Evolutionary conservation across 1,140 invertebrate species (phyloP), one percentile per base, ranked within the genome.

Genomic region (Piezodorus guildinii): DNA sequence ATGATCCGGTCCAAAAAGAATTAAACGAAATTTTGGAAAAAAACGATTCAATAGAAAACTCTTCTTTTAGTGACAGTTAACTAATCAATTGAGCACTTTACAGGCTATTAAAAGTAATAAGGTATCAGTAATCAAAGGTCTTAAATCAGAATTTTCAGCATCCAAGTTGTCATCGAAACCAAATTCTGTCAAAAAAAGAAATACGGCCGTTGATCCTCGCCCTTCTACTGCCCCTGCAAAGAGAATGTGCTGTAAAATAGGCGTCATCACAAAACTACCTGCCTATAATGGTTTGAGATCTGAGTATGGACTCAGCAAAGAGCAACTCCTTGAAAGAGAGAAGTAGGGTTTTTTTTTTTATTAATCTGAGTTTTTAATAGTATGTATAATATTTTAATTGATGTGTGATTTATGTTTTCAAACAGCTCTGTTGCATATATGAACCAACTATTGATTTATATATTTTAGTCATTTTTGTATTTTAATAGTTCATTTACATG

Each of bases 281-380:
- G 59, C 56, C 3, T 72, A 72, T 52, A 71, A 71, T 39, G 71
- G 71, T 16, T 64, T 71, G 3, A 59, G 68, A 10, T 71, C 71
- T 12, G 70, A 70, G 56, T 72, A 72, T 60, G 71, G 71, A 14
- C 60, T 72, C 12, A 69, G 65, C 44, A 69, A 68, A 0, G 71
- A 72, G 51, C 70, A 71, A 46, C 65, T 72, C 0, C 51, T 66
- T 44, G 69, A 72, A 27, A 67, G 70, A 27, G 69, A 69, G 65
- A 70, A 66, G 70, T 70, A 66, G 49, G 30, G 39, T 25, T 49
- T 23, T 39, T 10, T 25, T 49, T 23, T 39, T 10, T 39, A 39
- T 39, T 39, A 39, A 39, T 39, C 12, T 39, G 6, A 39, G 12
- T 39, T 39, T 39, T 12, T 39, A 5, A 30, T 30, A 30, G n/a